phyloP scores from a whole-genome alignment of 1,140 invertebrate species.

The Cheumatopsyche charites region DNA sequence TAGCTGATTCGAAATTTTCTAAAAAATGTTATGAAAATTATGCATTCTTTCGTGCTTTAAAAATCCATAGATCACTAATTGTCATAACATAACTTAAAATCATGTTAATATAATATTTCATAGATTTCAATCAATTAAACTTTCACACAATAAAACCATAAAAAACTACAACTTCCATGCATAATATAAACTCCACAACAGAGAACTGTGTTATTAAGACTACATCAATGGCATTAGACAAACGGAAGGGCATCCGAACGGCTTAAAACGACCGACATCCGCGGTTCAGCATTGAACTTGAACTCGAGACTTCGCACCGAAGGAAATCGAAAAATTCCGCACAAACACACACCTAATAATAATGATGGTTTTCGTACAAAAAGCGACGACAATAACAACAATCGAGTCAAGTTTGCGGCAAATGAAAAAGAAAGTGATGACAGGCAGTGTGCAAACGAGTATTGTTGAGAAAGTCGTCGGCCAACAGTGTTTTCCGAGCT shows the following conservation, averaged over 20 bases:
- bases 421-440: conserved; percentile 40
- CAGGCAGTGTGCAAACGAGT: conserved; percentile 30
- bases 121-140: too few species aligned
- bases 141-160: too few species aligned
- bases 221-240: too few species aligned
- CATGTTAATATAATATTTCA: too few species aligned
- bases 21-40: too few species aligned
- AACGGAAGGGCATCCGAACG: not conserved
- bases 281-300: conserved; percentile 9
- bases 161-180: too few species aligned
- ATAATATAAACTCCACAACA: too few species aligned
- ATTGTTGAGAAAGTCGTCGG: conserved; percentile 35
- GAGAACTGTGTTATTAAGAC: too few species aligned
- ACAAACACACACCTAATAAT: not conserved
- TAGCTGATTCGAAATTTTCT: too few species aligned
- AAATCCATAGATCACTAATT: too few species aligned
- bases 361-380: not conserved
- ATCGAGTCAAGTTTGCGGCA: not conserved
- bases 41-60: too few species aligned
- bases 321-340: not conserved
- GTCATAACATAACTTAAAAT: too few species aligned
- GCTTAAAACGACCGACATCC: not conserved
- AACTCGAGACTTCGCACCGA: not conserved
- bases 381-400: not conserved
- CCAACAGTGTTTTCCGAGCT: conserved; percentile 1